phyloP scores from a whole-genome alignment of 2,797 vertebrate genomes.

The Malurus splendens region DNA sequence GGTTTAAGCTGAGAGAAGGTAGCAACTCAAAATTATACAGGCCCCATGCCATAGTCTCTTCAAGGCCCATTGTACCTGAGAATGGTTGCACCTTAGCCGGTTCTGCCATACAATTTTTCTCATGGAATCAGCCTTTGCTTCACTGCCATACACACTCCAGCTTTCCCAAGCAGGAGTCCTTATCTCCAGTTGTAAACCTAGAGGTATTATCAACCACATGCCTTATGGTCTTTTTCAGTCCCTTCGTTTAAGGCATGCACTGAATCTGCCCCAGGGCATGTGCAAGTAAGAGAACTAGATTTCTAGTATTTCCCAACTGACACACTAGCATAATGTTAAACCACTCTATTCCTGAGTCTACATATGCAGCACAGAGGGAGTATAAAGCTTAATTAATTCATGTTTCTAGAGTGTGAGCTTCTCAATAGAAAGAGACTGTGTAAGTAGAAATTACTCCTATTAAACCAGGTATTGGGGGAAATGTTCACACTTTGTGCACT shows the following conservation, averaged over 20 bases:
- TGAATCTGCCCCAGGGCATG: background rate
- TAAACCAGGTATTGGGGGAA: background rate
- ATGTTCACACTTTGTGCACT: background rate
- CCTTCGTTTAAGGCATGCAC: background rate
- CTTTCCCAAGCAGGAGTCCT: background rate
- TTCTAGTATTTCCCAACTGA: background rate
- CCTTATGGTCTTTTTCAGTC: background rate
- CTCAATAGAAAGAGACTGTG: background rate
- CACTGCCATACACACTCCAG: background rate
- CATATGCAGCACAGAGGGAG: background rate
- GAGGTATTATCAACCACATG: background rate
- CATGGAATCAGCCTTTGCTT: background rate
- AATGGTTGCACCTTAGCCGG: background rate
- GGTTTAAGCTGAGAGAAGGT: background rate
- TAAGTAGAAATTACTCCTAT: slow-evolving; percentile 24
- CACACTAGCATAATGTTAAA: background rate
- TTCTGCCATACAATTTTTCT: background rate
- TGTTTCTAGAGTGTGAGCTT: background rate
- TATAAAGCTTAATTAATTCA: slow-evolving; percentile 46
- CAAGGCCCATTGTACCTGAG: background rate
- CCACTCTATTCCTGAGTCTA: background rate
- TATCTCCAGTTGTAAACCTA: background rate
- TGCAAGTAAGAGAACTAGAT: background rate
- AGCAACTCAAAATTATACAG: background rate
- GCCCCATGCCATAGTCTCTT: background rate